phyloP scores from a whole-genome alignment of 2,888 invertebrate species.

The Deilephila elpenor region DNA sequence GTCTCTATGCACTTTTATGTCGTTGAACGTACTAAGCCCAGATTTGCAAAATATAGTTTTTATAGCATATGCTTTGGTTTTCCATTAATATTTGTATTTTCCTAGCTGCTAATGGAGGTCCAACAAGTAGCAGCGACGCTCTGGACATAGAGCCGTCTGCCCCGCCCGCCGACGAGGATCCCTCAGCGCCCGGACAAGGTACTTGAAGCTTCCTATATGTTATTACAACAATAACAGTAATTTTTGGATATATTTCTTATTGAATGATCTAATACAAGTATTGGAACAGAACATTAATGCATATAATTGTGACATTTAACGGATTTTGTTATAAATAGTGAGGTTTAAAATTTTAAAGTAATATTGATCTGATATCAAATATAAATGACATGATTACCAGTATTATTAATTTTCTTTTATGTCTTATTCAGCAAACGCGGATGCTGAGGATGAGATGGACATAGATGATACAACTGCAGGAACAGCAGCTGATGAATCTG shows the following conservation, averaged over 20 bases:
- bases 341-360: too few relatives aligned
- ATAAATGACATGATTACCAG: neutral
- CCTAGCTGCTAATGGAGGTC: slow-evolving; percentile 71
- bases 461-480: slow-evolving; percentile 75
- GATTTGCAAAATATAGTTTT: neutral
- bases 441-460: slow-evolving; percentile 78
- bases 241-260: too few relatives aligned
- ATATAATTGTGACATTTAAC: too few relatives aligned
- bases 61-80: neutral
- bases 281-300: too few relatives aligned
- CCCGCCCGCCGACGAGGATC: slow-evolving; percentile 59
- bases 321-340: too few relatives aligned
- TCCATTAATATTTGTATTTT: slow-evolving; percentile 37
- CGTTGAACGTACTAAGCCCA: neutral
- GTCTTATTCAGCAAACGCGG: slow-evolving; percentile 56
- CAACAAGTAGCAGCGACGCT: slow-evolving; percentile 77
- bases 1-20: neutral
- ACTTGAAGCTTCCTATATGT: slow-evolving; percentile 33
- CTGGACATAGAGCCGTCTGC: slow-evolving; percentile 65
- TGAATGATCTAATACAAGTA: too few relatives aligned
- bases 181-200: slow-evolving; percentile 64
- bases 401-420: neutral
- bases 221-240: neutral
- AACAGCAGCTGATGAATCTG: slow-evolving; percentile 69
- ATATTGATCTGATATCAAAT: neutral